These are phyloP conservation scores for Gymnothorax reevesii DNA, from an alignment of 2,797 vertebrate species.

Conservation along the genomic window DNA sequence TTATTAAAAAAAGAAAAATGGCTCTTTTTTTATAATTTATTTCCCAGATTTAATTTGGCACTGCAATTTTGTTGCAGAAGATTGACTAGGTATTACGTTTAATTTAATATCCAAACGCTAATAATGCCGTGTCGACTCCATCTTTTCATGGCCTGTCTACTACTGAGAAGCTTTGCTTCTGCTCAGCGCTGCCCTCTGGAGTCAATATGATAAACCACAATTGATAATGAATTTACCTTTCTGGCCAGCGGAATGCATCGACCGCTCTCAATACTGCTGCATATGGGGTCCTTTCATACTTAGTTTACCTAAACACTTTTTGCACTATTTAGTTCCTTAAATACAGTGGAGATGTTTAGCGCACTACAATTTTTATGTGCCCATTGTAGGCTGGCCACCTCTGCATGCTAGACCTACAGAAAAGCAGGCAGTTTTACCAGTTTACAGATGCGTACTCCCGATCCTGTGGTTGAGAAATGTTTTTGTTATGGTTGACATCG, in stretches of 20 bases:
- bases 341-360: neutral
- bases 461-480: neutral
- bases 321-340: neutral
- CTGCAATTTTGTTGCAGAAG: neutral
- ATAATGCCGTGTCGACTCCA: neutral
- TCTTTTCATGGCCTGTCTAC: neutral
- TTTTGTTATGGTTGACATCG: neutral
- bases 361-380: neutral
- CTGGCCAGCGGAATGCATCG: neutral
- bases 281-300: too few relatives aligned
- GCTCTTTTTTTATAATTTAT: neutral
- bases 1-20: conserved; percentile 17
- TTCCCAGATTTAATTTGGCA: neutral
- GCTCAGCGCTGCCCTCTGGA: neutral
- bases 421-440: neutral
- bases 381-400: neutral
- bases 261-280: neutral
- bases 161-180: neutral
- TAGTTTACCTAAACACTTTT: neutral
- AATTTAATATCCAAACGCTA: neutral
- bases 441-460: neutral
- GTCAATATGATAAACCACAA: neutral
- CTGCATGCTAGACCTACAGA: neutral
- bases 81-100: neutral
- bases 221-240: neutral